Evolutionary conservation across 1,140 invertebrate species (phyloP), one percentile per base, ranked within the genome.

Genomic region (Propsilocerus akamusi): DNA sequence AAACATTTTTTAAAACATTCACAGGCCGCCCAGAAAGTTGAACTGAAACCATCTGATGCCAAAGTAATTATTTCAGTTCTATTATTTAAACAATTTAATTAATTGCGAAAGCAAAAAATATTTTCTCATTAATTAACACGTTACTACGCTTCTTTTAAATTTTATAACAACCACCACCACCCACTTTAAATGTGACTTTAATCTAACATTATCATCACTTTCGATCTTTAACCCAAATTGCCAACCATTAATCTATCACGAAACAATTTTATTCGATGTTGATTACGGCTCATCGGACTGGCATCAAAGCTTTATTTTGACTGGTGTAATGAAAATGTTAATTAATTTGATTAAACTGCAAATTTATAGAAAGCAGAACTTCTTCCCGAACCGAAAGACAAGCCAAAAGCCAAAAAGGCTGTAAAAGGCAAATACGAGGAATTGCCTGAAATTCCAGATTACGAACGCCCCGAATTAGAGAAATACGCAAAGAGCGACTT

Each of bases 401-500:
- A 73, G 57, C 59, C 68, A 28, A 76, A 74, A 62, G 59, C 70
- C 4, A 74, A 72, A 53, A 53, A 68, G 5, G 70, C 72, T 28
- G 64, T 69, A 48, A 70, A 71, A 26, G 64, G 71, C 50, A 73
- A 74, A 55, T 78, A 77, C 47, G 80, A 73, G 54, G 72, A 81
- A 22, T 68, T 82, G 48, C 80, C 80, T n/a, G 79, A 83, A 61
- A 84, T 84, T 54, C 75, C 80, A 22, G 80, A 83, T 64, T 75
- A 75, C 56, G 73, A 74, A 63, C 62, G 72, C 48, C 72, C 73
- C 4, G 66, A 68, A 47, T 60, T 73, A 53, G 72, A 74, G 57
- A 73, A 72, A 57, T 73, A 72, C 53, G 72, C 74, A 63, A 71
- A 68, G 54, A 68, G 71, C 0, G 63, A 65, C 6, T 64, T 65